Conservation (phyloP, 2,888 invertebrate genomes). For the Perithous albicinctus region DNA sequence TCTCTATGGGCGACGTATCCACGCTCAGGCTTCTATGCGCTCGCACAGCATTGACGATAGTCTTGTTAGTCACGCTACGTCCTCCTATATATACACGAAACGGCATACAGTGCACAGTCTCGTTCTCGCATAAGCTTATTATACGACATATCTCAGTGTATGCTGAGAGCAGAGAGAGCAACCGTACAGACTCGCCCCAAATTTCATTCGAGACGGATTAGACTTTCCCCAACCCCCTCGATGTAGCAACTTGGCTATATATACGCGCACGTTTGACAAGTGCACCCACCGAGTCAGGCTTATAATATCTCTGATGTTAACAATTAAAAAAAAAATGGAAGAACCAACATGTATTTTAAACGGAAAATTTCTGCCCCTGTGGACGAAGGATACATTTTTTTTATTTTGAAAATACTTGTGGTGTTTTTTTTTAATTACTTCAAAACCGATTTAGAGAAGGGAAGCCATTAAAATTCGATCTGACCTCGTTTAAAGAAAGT, state of each 20-base stretch:
- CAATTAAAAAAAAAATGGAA: too few species aligned
- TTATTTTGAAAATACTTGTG: too few species aligned
- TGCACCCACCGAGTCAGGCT: not conserved
- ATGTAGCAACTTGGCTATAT: not conserved
- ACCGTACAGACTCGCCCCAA: slow-evolving; percentile 57
- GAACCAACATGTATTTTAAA: too few species aligned
- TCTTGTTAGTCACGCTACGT: slow-evolving; percentile 77
- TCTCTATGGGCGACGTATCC: slow-evolving; percentile 68
- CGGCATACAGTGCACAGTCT: slow-evolving; percentile 39
- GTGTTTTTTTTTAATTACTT: too few species aligned
- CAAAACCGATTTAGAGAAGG: too few species aligned
- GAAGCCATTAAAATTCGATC: too few species aligned
- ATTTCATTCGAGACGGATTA: slow-evolving; percentile 69
- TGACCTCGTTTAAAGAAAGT: too few species aligned
- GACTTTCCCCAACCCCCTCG: slow-evolving; percentile 44
- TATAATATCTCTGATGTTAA: not conserved
- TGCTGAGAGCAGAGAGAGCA: slow-evolving; percentile 40
- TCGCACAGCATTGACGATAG: slow-evolving; percentile 76
- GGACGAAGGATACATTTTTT: too few species aligned
- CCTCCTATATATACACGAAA: slow-evolving; percentile 59
- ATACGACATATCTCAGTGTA: slow-evolving; percentile 66
- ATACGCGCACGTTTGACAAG: slow-evolving; percentile 5
- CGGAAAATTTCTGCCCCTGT: too few species aligned
- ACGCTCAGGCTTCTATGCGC: slow-evolving; percentile 72
- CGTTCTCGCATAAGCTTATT: slow-evolving; percentile 70